These are phyloP conservation scores for Gasteruption jaculator DNA, from an alignment of 2,888 invertebrate genomes.

Conservation along the genomic window DNA sequence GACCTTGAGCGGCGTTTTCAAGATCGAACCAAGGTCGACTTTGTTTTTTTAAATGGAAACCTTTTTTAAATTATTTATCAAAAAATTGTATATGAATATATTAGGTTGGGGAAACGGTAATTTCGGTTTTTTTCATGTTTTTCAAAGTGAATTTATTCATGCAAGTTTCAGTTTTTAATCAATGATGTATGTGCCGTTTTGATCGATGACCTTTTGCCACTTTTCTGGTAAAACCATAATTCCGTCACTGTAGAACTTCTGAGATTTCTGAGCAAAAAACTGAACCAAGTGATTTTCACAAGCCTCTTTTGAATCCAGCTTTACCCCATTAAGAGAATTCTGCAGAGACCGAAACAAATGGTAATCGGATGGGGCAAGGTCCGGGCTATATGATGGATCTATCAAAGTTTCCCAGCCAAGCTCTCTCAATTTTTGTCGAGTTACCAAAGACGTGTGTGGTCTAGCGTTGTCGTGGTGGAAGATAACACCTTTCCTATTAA, in stretches of 20 bases:
- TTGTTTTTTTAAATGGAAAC: too few relatives aligned
- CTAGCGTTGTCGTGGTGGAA: constrained; percentile 21
- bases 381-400: constrained; percentile 31
- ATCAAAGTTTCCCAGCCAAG: constrained; percentile 25
- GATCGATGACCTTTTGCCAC: constrained; percentile 11
- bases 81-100: too few relatives aligned
- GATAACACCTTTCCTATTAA: constrained; percentile 19
- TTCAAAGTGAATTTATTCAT: too few relatives aligned
- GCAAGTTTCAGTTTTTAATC: too few relatives aligned
- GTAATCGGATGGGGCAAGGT: constrained; percentile 37
- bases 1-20: too few relatives aligned
- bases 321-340: constrained; percentile 22
- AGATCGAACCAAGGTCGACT: too few relatives aligned
- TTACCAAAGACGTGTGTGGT: constrained; percentile 26
- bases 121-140: too few relatives aligned
- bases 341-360: constrained; percentile 29
- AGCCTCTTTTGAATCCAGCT: constrained; percentile 20
- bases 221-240: constrained; percentile 20
- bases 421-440: constrained; percentile 26
- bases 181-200: constrained; percentile 8
- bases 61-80: too few relatives aligned
- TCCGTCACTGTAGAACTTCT: constrained; percentile 20
- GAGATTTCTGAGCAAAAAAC: constrained; percentile 22
- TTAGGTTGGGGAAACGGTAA: too few relatives aligned
- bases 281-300: constrained; percentile 22